Conservation (phyloP, 2,888 invertebrate genomes). For the Chalcosyrphus nemorum region DNA sequence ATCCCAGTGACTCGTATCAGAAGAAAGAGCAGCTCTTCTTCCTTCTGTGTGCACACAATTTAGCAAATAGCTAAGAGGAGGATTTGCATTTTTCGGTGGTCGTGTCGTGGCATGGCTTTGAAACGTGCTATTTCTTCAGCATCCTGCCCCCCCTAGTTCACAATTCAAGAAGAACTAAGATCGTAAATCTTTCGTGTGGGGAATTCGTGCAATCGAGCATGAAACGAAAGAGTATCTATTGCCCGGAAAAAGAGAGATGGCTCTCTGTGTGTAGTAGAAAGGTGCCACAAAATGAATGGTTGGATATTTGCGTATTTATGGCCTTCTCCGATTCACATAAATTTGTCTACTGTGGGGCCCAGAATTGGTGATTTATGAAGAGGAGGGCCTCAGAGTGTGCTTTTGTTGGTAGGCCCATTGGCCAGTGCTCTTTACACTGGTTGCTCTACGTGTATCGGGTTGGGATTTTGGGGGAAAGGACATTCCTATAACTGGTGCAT, state of each 20-base stretch:
- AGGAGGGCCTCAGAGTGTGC: conserved; percentile 25
- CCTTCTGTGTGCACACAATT: conserved; percentile 52
- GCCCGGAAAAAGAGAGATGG: conserved; percentile 54
- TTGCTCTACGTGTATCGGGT: neutral
- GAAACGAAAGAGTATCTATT: conserved; percentile 60
- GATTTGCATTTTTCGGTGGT: conserved; percentile 61
- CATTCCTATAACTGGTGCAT: too few relatives aligned
- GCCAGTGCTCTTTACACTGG: neutral
- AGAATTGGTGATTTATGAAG: conserved; percentile 65
- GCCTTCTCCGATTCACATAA: conserved; percentile 68
- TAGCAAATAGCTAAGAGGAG: conserved; percentile 49
- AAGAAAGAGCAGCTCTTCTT: conserved; percentile 4
- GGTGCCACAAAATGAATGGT: conserved; percentile 69
- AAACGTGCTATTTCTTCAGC: conserved; percentile 22
- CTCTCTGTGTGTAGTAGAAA: conserved; percentile 13
- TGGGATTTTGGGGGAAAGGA: conserved; percentile 54
- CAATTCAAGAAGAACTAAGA: conserved; percentile 30
- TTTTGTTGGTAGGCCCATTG: neutral
- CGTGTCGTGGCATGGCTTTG: conserved; percentile 8
- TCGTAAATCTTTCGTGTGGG: conserved; percentile 57
- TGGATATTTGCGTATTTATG: conserved; percentile 71
- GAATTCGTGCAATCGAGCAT: conserved; percentile 58
- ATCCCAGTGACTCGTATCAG: conserved; percentile 56
- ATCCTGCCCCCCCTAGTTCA: neutral
- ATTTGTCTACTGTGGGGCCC: conserved; percentile 63